These are phyloP conservation scores for Melanotaenia parkinsoni DNA, from an alignment of 2,797 vertebrate species.

Conservation along the genomic window DNA sequence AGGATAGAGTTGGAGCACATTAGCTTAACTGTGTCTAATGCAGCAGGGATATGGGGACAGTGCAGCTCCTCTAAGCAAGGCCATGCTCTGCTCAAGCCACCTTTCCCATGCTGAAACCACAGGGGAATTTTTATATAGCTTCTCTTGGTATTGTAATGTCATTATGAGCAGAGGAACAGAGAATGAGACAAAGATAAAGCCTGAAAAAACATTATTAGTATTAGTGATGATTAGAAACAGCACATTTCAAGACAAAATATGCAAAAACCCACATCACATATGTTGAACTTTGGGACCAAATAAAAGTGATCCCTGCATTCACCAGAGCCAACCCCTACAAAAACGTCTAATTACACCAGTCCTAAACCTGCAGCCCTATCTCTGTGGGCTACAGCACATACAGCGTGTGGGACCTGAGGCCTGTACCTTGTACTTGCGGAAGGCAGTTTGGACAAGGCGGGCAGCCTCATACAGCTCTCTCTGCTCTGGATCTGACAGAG, in stretches of 20 bases:
- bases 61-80: constrained; percentile 84
- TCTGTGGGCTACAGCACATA: constrained; percentile 47
- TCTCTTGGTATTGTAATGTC: constrained; percentile 46
- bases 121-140: constrained; percentile 63
- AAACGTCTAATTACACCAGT: constrained; percentile 38
- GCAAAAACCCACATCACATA: constrained; percentile 32
- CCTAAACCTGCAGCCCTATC: constrained; percentile 36
- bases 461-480: constrained; percentile 98
- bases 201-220: constrained; percentile 39
- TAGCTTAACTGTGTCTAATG: constrained; percentile 66
- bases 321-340: constrained; percentile 23
- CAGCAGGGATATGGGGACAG: constrained; percentile 67
- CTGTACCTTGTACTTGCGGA: constrained; percentile 99
- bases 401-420: constrained; percentile 60
- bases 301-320: constrained; percentile 26
- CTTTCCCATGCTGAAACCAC: constrained; percentile 84
- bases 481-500: constrained; percentile 97
- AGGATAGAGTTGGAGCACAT: constrained; percentile 45
- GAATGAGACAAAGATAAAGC: constrained; percentile 59
- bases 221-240: constrained; percentile 44
- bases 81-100: constrained; percentile 86
- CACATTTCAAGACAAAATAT: constrained; percentile 28
- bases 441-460: constrained; percentile 97
- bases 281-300: constrained; percentile 35
- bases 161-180: constrained; percentile 57